Conservation (phyloP, 1,140 invertebrate species). For the Drosophila lacertosa region DNA sequence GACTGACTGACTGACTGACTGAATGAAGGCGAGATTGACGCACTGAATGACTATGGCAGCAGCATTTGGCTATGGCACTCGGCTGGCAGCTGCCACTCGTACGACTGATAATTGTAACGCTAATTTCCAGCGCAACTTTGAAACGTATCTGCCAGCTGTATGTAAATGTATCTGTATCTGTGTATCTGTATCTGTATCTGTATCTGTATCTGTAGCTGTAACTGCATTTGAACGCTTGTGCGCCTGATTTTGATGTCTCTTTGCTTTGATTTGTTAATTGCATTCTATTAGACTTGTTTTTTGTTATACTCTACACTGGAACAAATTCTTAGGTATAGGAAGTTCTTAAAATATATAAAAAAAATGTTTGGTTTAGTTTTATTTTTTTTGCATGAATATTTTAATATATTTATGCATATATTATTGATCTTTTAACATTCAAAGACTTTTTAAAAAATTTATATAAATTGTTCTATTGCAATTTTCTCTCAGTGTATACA, state of each 20-base stretch:
- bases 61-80: conserved; percentile 46
- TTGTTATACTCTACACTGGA: not conserved
- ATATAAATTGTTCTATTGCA: no score
- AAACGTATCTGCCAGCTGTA: conserved; percentile 2
- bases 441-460: no score
- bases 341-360: no score
- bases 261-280: conserved; percentile 73
- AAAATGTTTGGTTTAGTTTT: no score
- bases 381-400: no score
- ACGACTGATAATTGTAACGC: conserved; percentile 71
- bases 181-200: conserved; percentile 28
- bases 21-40: conserved; percentile 41
- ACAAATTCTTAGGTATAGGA: no score
- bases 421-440: no score
- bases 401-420: no score
- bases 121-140: conserved; percentile 54
- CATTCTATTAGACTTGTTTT: conserved; percentile 53
- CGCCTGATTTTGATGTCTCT: conserved; percentile 43
- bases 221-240: conserved; percentile 17
- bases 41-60: conserved; percentile 51
- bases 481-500: not conserved
- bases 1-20: conserved; percentile 22
- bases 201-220: conserved; percentile 32
- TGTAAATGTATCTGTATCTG: conserved; percentile 3
- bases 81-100: conserved; percentile 53